Percentiles rank a stretch among this genome's conserved stretches.
phyloP scores from a whole-genome alignment of 2,888 invertebrate genomes.

The Tenthredo amoena region DNA sequence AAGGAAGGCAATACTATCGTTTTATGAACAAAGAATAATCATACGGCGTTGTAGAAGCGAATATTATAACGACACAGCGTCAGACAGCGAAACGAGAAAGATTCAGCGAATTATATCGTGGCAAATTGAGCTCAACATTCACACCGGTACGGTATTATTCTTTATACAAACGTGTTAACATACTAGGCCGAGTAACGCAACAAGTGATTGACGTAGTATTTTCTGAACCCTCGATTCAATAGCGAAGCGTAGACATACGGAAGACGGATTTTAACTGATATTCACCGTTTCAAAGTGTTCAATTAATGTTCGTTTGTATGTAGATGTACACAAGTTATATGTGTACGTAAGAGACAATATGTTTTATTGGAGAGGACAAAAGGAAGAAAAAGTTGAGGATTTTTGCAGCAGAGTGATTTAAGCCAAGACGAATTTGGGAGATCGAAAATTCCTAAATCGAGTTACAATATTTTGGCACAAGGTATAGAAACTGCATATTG shows the following conservation, averaged over 20 bases:
- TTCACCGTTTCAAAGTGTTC: not conserved
- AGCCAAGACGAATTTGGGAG: not conserved
- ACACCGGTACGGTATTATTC: not conserved
- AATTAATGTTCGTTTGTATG: no score
- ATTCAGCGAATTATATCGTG: not conserved
- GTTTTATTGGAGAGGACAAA: no score
- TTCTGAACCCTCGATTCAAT: not conserved
- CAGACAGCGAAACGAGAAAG: not conserved
- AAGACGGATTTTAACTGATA: not conserved
- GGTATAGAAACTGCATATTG: no score
- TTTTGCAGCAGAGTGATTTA: not conserved
- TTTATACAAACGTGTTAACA: not conserved
- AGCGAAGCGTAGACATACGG: not conserved
- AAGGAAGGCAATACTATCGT: not conserved
- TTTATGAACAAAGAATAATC: not conserved
- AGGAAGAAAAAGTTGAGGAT: no score
- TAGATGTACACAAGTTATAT: no score
- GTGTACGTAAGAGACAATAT: no score
- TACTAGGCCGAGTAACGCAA: conserved; percentile 5
- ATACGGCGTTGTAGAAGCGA: not conserved
- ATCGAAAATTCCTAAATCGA: not conserved
- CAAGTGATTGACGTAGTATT: conserved; percentile 8
- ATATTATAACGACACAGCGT: not conserved
- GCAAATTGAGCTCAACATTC: not conserved
- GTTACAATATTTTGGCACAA: no score